phyloP scores from a whole-genome alignment of 1,140 invertebrate genomes.

The Reticulitermes speratus region DNA sequence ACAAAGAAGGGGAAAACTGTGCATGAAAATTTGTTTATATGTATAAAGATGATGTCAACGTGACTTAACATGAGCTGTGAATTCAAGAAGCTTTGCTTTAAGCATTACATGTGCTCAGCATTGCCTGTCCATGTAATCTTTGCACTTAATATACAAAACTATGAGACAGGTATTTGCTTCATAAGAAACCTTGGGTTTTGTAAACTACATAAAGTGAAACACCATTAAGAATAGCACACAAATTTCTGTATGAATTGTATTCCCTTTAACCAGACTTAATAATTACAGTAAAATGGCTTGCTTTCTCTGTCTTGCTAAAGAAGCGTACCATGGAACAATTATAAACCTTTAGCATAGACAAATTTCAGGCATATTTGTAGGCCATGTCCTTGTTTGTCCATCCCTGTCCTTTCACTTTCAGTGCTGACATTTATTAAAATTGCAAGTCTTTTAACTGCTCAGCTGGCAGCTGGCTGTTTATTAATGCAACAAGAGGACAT shows the following conservation, averaged over 20 bases:
- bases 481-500: neutral
- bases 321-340: too few species aligned
- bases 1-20: neutral
- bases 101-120: neutral
- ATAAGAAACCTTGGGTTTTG: neutral
- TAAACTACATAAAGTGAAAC: neutral
- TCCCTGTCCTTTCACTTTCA: too few species aligned
- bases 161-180: neutral
- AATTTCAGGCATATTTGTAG: too few species aligned
- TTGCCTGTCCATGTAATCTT: neutral
- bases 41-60: neutral
- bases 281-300: too few species aligned
- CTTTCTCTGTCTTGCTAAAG: too few species aligned
- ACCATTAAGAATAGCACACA: too few species aligned
- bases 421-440: neutral
- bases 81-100: neutral
- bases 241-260: too few species aligned
- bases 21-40: neutral
- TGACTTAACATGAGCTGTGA: constrained; percentile 11
- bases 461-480: neutral
- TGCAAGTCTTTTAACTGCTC: neutral
- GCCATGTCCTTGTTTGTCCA: too few species aligned
- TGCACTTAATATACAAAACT: neutral
- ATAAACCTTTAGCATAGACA: too few species aligned
- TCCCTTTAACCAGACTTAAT: too few species aligned